Conservation (phyloP, 1,140 invertebrate species). For the Proctacanthus coquilletti region DNA sequence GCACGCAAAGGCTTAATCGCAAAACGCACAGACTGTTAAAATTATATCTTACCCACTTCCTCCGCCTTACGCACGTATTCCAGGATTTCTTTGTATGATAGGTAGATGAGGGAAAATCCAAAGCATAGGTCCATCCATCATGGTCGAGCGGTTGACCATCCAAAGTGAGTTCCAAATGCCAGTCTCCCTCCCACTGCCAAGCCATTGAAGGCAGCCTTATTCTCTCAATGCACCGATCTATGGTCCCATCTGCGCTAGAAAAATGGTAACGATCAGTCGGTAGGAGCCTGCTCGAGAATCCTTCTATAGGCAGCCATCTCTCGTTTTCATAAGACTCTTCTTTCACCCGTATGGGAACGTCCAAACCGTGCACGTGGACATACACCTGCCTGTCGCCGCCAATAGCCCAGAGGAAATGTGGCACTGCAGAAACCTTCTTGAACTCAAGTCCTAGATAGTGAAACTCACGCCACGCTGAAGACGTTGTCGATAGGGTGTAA, state of each 20-base stretch:
- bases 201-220: conserved; percentile 77
- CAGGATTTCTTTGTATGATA: conserved; percentile 70
- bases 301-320: conserved; percentile 80
- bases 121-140: conserved; percentile 88
- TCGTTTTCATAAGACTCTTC: conserved; percentile 89
- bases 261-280: conserved; percentile 76
- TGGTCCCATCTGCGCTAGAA: conserved; percentile 66
- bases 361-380: conserved; percentile 71
- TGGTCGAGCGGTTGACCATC: conserved; percentile 73
- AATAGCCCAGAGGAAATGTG: conserved; percentile 78
- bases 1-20: too few species aligned
- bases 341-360: conserved; percentile 76
- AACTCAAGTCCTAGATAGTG: conserved; percentile 71
- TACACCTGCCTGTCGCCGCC: conserved; percentile 84
- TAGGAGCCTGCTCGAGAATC: conserved; percentile 63
- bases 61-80: conserved; percentile 77
- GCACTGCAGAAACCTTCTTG: conserved; percentile 68
- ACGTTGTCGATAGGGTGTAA: conserved; percentile 60
- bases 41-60: conserved; percentile 60
- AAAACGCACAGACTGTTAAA: background rate
- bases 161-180: conserved; percentile 75
- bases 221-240: conserved; percentile 57
- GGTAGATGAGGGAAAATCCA: conserved; percentile 81
- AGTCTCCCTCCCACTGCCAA: conserved; percentile 89
- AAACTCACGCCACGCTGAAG: conserved; percentile 68